These are phyloP conservation scores for Chaetorhynchus papuensis DNA, from an alignment of 2,113 vertebrate genomes.

Conservation along the genomic window DNA sequence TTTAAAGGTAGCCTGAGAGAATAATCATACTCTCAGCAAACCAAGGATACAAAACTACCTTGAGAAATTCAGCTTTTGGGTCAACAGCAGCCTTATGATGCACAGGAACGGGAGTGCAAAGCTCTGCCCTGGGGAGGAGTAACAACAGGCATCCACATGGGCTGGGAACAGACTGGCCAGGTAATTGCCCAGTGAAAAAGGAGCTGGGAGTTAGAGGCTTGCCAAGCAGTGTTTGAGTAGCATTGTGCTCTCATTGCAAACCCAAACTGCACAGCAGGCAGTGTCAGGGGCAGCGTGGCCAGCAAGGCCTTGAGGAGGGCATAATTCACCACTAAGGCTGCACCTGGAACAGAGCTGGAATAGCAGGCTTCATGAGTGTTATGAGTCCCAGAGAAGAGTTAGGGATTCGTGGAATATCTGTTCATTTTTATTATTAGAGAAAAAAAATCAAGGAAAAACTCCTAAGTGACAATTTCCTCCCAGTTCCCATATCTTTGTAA, in stretches of 20 bases:
- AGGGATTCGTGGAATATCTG: not conserved
- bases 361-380: not conserved
- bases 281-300: accelerated
- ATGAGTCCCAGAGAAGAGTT: not conserved
- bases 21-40: not conserved
- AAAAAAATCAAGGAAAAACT: not conserved
- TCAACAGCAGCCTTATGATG: not conserved
- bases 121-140: not conserved
- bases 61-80: not conserved
- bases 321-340: not conserved
- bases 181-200: not conserved
- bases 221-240: not conserved
- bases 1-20: not conserved
- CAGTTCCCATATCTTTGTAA: not conserved
- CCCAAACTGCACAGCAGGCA: accelerated
- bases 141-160: not conserved
- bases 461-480: not conserved
- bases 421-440: not conserved
- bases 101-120: not conserved
- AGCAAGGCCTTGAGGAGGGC: not conserved
- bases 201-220: not conserved
- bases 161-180: not conserved
- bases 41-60: not conserved
- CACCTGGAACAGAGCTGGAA: not conserved
- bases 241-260: not conserved